Base-by-base conservation (phyloP, 2,113 vertebrate species). In the Dissostichus mawsoni region DNA sequence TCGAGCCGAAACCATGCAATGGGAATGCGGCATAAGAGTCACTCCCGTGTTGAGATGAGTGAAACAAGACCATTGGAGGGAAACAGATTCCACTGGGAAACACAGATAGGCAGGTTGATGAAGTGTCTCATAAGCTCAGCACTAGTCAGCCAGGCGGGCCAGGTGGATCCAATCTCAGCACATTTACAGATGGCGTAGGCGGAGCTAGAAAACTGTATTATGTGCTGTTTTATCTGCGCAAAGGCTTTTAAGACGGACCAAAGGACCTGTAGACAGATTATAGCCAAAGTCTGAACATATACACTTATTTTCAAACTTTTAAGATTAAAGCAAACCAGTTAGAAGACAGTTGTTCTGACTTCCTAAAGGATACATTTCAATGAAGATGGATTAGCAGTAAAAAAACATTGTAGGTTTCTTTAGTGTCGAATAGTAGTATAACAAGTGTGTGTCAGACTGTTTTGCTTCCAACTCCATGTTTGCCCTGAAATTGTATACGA, bases 41-140 rank as follows among this genome's bases (percentile, higher is more conserved):
- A 20, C 78, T 72, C 68, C 83, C 86, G 86, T 14, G 58, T 61
- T 50, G 76, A 81, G 85, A 70, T 20, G 55, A 90, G 74, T 67
- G 82, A 58, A 78, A 64, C 63, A 7, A 66, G 72, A 70, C 75
- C 64, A 71, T 11, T 61, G 69, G 51, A 79, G 76, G 80, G 67
- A 85, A 86, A 70, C 9, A 62, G 64, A 87, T 81, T 70, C 80
- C 50, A 87, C 51, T 55, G 76, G 72, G 50, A 78, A 81, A 48
- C 53, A 73, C 73, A 85, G 82, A 88, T 74, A 70, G 64, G 74
- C 78, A 81, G 81, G 83, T 77, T 92, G 91, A 93, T 92, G 86
- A 91, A 92, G 91, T 91, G 90, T 90, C 89, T 90, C 90, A 91
- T 91, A 90, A 90, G 82, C 65, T 71, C 48, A 47, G 87, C 65